These are phyloP conservation scores for Andinoacara biseriatus DNA, from an alignment of 2,113 vertebrate species.

Conservation along the genomic window DNA sequence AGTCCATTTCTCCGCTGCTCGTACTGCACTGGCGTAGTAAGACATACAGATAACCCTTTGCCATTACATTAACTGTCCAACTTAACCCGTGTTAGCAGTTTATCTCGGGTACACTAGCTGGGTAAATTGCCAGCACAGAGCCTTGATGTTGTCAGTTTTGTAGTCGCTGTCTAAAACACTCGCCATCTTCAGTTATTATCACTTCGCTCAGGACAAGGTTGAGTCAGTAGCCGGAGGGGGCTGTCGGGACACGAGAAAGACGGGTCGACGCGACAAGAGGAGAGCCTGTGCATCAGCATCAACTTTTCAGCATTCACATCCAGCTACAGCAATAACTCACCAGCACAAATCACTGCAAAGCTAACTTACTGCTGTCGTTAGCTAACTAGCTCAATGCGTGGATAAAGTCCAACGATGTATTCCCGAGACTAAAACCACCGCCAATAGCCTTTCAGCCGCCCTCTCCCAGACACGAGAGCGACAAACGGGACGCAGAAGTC, in stretches of 20 bases:
- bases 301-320: conserved; percentile 41
- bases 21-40: background rate
- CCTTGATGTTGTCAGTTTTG: conserved; percentile 32
- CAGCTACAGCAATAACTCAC: conserved; percentile 12
- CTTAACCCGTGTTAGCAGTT: conserved; percentile 13
- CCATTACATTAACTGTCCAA: conserved; percentile 42
- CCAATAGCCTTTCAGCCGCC: background rate
- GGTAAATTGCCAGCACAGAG: conserved; percentile 45
- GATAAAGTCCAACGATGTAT: conserved; percentile 56
- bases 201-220: conserved; percentile 18
- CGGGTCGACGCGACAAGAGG: background rate
- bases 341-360: conserved; percentile 50
- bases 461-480: background rate
- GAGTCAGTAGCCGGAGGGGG: conserved; percentile 7
- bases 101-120: conserved; percentile 72
- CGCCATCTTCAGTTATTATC: conserved; percentile 60
- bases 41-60: conserved; percentile 14
- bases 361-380: conserved; percentile 55
- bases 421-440: background rate
- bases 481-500: too few species aligned
- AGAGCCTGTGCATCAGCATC: background rate
- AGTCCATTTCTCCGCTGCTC: conserved; percentile 9
- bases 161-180: conserved; percentile 33
- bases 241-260: background rate
- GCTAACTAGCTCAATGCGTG: conserved; percentile 55